Conservation (phyloP, 2,888 invertebrate genomes). For the Chaetoderma sp. region DNA sequence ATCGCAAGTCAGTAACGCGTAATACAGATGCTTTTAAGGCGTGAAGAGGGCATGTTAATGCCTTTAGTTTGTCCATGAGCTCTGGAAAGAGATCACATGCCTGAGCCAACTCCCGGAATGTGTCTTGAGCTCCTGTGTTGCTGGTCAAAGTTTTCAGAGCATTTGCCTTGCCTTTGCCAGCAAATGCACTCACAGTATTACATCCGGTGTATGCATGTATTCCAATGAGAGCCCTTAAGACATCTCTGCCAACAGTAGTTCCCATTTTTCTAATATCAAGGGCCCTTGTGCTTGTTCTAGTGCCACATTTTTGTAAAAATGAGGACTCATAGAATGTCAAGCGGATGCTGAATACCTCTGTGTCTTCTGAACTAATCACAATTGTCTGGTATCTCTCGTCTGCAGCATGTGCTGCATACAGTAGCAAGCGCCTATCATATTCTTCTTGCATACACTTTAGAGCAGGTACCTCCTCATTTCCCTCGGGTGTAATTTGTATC, state of each 20-base stretch:
- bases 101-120: constrained; percentile 15
- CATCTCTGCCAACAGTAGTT: constrained; percentile 19
- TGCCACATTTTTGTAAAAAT: constrained; percentile 27
- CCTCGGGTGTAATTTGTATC: constrained; percentile 21
- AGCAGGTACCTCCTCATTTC: constrained; percentile 10
- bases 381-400: constrained; percentile 19
- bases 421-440: constrained; percentile 35
- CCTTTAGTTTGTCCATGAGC: constrained; percentile 18
- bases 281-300: constrained; percentile 7
- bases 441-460: constrained; percentile 34
- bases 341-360: constrained; percentile 35
- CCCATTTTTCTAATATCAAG: constrained; percentile 27
- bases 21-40: neutral
- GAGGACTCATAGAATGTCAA: constrained; percentile 13
- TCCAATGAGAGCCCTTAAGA: constrained; percentile 27
- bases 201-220: constrained; percentile 37
- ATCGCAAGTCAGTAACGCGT: constrained; percentile 26
- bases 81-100: constrained; percentile 22
- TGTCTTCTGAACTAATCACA: constrained; percentile 32
- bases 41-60: constrained; percentile 29
- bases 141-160: constrained; percentile 25
- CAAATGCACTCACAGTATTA: constrained; percentile 34
- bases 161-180: constrained; percentile 26
- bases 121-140: neutral
- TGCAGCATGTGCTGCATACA: constrained; percentile 36